Conservation (phyloP, 2,888 invertebrate genomes). For the Lomographa bimaculata region DNA sequence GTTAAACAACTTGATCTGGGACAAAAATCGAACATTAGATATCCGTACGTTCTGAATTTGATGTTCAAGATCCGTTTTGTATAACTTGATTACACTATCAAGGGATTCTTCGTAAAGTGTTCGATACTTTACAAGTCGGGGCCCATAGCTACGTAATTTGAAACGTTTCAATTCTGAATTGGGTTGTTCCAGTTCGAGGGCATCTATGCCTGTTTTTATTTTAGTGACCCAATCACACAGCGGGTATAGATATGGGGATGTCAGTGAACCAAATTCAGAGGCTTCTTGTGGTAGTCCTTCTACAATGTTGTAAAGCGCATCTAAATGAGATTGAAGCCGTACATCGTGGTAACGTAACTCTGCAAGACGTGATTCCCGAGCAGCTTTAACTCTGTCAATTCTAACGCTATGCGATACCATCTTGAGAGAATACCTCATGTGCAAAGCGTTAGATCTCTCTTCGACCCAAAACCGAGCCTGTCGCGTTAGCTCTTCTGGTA, state of each 20-base stretch:
- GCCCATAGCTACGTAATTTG: constrained; percentile 62
- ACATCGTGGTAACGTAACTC: constrained; percentile 58
- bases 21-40: constrained; percentile 59
- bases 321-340: constrained; percentile 58
- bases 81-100: constrained; percentile 40
- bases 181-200: constrained; percentile 38
- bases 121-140: constrained; percentile 55
- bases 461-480: constrained; percentile 62
- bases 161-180: constrained; percentile 52
- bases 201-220: constrained; percentile 44
- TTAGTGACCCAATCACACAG: constrained; percentile 48
- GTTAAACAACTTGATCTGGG: constrained; percentile 51
- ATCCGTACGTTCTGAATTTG: constrained; percentile 63
- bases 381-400: constrained; percentile 56
- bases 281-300: constrained; percentile 49
- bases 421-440: constrained; percentile 62
- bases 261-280: constrained; percentile 46
- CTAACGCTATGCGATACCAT: constrained; percentile 60
- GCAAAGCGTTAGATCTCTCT: constrained; percentile 49
- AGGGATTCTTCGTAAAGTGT: constrained; percentile 58
- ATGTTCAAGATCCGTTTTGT: constrained; percentile 46
- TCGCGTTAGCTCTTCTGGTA: constrained; percentile 54
- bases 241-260: constrained; percentile 57
- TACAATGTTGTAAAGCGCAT: constrained; percentile 52
- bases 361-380: constrained; percentile 47